Evolutionary conservation across 2,888 invertebrate species (phyloP).

Genomic region (Physocephala rufipes): DNA sequence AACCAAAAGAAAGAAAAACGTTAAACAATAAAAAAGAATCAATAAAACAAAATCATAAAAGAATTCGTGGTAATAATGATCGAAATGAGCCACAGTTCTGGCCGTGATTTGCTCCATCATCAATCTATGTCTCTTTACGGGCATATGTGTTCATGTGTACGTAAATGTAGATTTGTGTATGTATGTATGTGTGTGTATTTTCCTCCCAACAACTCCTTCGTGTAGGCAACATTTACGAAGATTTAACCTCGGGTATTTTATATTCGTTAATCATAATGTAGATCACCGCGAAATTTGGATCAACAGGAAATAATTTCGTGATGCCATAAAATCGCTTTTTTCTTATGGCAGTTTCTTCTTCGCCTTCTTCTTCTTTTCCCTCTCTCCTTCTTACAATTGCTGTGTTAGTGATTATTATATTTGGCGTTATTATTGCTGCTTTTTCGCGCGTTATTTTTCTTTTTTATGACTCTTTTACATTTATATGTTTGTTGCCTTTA

Average conservation of each 20-base stretch:
- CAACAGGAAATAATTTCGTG: conserved; percentile 5
- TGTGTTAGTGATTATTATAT: no score
- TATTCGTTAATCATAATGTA: conserved; percentile 36
- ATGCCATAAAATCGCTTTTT: neutral
- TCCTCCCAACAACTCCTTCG: neutral
- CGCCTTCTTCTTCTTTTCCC: no score
- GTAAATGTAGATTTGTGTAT: no score
- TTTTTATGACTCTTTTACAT: no score
- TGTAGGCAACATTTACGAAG: conserved; percentile 22
- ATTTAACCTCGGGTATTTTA: conserved; percentile 35
- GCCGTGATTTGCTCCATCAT: neutral
- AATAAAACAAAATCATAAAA: conserved; percentile 1
- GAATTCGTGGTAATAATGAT: neutral
- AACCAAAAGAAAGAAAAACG: neutral
- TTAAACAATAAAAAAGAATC: neutral
- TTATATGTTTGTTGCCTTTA: no score
- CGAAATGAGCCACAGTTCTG: neutral
- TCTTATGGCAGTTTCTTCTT: no score
- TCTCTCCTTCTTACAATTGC: no score
- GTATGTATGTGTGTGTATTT: neutral
- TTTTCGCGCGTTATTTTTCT: no score
- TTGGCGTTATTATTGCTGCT: no score
- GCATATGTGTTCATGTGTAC: no score
- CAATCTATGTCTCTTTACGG: neutral
- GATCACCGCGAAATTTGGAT: neutral